Evolutionary conservation across 2,797 vertebrate species (phyloP).

Genomic region (Agapornis canus): DNA sequence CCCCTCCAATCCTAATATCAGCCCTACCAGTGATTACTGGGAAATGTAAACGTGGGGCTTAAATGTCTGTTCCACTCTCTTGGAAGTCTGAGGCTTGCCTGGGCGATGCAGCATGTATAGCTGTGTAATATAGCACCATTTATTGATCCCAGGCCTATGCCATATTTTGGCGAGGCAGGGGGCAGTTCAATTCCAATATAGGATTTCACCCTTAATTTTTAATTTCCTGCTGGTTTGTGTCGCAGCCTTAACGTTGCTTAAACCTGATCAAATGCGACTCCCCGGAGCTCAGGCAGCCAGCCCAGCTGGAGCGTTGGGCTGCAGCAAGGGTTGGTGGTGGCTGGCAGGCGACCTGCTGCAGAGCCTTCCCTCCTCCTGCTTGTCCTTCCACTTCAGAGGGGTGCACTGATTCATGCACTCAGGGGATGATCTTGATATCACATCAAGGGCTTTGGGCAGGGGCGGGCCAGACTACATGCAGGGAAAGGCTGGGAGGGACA

Average conservation of each 20-base stretch:
- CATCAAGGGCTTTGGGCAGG: background rate
- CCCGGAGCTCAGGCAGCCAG: background rate
- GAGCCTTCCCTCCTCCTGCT: background rate
- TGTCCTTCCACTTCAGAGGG: background rate
- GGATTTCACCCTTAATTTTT: conserved; percentile 21
- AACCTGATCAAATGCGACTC: background rate
- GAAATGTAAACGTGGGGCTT: background rate
- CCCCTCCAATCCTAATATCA: background rate
- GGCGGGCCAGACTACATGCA: background rate
- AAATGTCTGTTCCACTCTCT: background rate
- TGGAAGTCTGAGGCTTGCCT: background rate
- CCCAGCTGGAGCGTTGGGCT: background rate
- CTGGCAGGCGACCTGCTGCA: background rate
- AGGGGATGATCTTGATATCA: background rate
- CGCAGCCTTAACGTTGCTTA: background rate
- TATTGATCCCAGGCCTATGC: background rate
- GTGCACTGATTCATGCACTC: accelerated
- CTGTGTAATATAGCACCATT: background rate
- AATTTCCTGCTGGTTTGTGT: conserved; percentile 2
- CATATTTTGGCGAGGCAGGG: background rate
- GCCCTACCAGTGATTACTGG: background rate
- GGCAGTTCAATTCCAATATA: background rate
- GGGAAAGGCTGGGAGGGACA: background rate
- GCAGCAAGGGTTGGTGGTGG: background rate
- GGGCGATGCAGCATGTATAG: background rate